Conservation (phyloP, 2,797 vertebrate species). For the Synanceia verrucosa region DNA sequence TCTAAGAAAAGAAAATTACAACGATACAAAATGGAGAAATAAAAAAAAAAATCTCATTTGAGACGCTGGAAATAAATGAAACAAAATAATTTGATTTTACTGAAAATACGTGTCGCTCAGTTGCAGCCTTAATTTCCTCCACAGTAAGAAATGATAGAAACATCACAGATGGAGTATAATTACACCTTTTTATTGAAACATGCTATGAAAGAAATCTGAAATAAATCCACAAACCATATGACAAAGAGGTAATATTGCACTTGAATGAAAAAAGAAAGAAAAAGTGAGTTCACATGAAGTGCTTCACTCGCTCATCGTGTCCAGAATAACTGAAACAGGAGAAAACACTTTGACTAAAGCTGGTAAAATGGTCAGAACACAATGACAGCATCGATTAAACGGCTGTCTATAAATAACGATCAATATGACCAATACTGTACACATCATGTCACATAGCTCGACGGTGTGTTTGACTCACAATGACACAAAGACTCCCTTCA, state of each 20-base stretch:
- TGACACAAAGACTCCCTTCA: slow-evolving; percentile 30
- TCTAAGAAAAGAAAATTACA: background rate
- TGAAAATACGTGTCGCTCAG: background rate
- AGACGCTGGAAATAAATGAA: background rate
- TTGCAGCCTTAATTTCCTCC: background rate
- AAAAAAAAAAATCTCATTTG: background rate
- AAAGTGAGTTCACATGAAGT: slow-evolving; percentile 40
- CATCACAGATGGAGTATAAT: slow-evolving; percentile 12
- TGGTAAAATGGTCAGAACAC: slow-evolving; percentile 38
- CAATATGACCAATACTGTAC: slow-evolving; percentile 79
- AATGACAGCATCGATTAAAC: slow-evolving; percentile 7
- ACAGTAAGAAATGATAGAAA: background rate
- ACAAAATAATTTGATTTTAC: background rate
- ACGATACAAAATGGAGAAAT: background rate
- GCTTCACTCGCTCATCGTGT: slow-evolving; percentile 29
- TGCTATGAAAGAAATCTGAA: slow-evolving; percentile 70
- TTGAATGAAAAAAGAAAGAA: slow-evolving; percentile 37
- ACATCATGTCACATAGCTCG: slow-evolving; percentile 54
- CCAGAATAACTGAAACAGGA: slow-evolving; percentile 5
- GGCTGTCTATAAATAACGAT: slow-evolving; percentile 58
- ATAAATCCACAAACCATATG: slow-evolving; percentile 56
- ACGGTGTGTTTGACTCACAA: slow-evolving; percentile 28
- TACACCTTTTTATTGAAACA: slow-evolving; percentile 73
- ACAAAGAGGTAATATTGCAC: slow-evolving; percentile 67
- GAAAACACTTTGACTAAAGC: slow-evolving; percentile 18